Conservation (phyloP, 2,113 vertebrate species). For the Fregata magnificens region DNA sequence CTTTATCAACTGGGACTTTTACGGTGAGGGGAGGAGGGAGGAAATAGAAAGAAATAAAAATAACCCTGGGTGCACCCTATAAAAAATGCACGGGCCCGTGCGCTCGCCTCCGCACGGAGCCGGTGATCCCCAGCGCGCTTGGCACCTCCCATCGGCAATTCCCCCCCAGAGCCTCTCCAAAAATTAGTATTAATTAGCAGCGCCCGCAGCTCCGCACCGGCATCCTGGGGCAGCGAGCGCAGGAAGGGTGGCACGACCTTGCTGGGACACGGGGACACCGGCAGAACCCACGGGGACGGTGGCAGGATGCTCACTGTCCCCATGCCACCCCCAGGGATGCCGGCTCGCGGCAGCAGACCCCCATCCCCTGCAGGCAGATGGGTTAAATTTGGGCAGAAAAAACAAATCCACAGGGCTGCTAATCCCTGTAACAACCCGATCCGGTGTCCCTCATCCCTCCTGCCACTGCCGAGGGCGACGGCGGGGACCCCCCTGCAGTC, state of each 20-base stretch:
- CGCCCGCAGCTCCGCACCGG: not conserved
- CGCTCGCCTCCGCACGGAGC: not conserved
- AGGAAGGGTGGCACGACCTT: not conserved
- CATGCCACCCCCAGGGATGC: not conserved
- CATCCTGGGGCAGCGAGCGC: not conserved
- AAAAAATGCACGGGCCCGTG: not conserved
- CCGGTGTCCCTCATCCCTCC: not conserved
- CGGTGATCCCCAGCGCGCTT: accelerated
- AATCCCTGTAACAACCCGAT: not conserved
- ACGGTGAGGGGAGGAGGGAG: not conserved
- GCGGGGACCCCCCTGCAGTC: not conserved
- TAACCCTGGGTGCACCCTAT: slow-evolving; percentile 28
- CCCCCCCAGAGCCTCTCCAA: not conserved
- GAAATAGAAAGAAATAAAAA: slow-evolving; percentile 46
- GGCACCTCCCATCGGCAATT: not conserved
- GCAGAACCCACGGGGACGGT: accelerated
- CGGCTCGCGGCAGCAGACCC: not conserved
- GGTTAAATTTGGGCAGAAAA: not conserved
- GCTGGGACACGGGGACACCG: not conserved
- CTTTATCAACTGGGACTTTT: slow-evolving; percentile 50
- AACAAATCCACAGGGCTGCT: not conserved
- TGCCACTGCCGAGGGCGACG: not conserved
- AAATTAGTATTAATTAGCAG: not conserved
- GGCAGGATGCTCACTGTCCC: not conserved
- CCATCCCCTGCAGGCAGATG: not conserved